Evolutionary conservation across 2,888 invertebrate species (phyloP), one percentile per base, ranked within the genome.

Genomic region (Dryadula phaetusa): DNA sequence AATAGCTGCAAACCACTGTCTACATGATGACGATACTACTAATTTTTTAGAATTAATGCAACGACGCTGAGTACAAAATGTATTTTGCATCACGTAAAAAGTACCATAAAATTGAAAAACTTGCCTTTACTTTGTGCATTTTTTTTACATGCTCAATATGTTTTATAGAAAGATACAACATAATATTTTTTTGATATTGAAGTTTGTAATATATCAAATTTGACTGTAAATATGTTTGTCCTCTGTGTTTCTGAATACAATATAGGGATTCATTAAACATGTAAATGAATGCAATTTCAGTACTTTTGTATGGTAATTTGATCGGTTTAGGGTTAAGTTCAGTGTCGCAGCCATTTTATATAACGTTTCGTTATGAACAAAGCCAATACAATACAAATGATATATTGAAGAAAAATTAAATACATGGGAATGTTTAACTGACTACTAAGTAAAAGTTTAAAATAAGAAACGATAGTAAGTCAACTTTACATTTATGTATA

Each of bases 281-380:
- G 86, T 74, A 88, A 90, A 90, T 90, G 71, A 77, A 88, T 85
- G 82, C 85, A 79, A 83, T 90, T 90, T 88, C 86, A 87, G 89
- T 86, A 86, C 85, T 86, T 91, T 91, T 92, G 91, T 92, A 90
- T 92, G 92, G 84, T 80, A 91, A 92, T 91, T 82, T 72, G 73
- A 77, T 79, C 76, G 77, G 79, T 84, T 71, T 84, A 84, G 90
- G 92, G 92, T 92, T 83, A 92, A 92, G 92, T 92, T 91, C 92
- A 92, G 84, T 88, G 91, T 87, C 88, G 82, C 76, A 80, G 78
- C 76, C 78, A 77, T 79, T 86, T 84, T 80, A 85, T 80, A 78
- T 83, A 81, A 83, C 74, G 79, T 69, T 66, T 71, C 78, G 76
- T 78, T 75, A 74, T 75, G 76, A 75, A 77, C 77, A 77, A 76